Evolutionary conservation across 2,888 invertebrate species (phyloP).

Genomic region (Euproctis similis): DNA sequence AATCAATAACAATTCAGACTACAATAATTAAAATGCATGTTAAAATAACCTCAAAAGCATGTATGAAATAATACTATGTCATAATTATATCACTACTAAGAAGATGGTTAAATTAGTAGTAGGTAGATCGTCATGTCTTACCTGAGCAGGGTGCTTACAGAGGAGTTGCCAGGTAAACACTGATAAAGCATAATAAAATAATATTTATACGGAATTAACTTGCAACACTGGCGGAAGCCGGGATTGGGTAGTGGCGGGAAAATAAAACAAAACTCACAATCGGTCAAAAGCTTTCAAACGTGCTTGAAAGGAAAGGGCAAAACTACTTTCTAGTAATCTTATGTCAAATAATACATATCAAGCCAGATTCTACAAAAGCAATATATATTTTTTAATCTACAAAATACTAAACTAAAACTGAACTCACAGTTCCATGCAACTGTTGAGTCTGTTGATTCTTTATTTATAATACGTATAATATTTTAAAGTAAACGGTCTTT

Average conservation of each 20-base stretch:
- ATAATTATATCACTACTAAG: conserved; percentile 20
- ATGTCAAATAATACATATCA: conserved; percentile 17
- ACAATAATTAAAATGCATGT: conserved; percentile 5
- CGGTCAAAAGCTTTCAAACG: conserved; percentile 75
- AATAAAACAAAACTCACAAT: conserved; percentile 75
- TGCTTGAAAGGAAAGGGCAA: too few species aligned
- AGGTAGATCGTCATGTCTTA: conserved; percentile 37
- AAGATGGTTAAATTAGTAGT: conserved; percentile 32
- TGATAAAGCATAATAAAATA: conserved; percentile 36
- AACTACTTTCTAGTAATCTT: conserved; percentile 16
- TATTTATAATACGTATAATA: too few species aligned
- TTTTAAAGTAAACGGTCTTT: too few species aligned
- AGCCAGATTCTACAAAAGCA: conserved; percentile 8
- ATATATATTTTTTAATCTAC: conserved; percentile 3
- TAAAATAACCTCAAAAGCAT: conserved; percentile 38
- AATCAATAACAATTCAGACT: not conserved
- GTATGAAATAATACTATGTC: conserved; percentile 50
- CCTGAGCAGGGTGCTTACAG: conserved; percentile 36
- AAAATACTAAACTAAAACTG: too few species aligned
- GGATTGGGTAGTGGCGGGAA: conserved; percentile 35
- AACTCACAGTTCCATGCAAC: too few species aligned
- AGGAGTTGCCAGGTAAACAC: conserved; percentile 39
- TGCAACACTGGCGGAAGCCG: conserved; percentile 44
- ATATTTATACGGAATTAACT: conserved; percentile 37
- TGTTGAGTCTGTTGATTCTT: too few species aligned